Evolutionary conservation across 2,797 vertebrate genomes (phyloP), one percentile per base, ranked within the genome.

Genomic region (Eidolon dupreanum): DNA sequence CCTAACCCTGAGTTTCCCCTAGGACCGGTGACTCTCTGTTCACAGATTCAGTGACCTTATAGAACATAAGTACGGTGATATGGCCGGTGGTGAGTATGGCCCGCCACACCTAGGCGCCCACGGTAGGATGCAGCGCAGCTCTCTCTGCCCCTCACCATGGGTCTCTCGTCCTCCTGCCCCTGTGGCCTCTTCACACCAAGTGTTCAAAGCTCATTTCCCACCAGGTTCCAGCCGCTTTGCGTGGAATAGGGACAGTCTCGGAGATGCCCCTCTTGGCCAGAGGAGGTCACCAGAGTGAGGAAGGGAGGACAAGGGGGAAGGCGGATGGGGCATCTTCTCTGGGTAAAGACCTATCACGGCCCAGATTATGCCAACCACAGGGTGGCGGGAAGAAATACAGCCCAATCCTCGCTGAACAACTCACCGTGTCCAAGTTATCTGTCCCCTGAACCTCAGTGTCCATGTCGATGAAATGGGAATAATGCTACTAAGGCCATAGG

Each of bases 81-180:
- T 41, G 2, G 31, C 12, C 2, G 2, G 0, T 0, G 8, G n/a
- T 33, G 33, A 33, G 33, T 2, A 33, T 33, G 33, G 33, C 33
- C 33, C 33, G 33, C 33, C 33, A 33, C 6, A 11, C 26, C 19
- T 0, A 5, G 65, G 53, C 20, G 19, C 9, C 3, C 31, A 41
- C 17, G 20, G 22, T 13, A n/a, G 7, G 70, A 63, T 26, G 28
- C 8, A 28, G 49, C 28, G 41, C 41, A 51, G 33, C 17, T 3
- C 15, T 43, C 46, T 13, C 22, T 10, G 5, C 13, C 81, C 16
- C 6, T 11, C 9, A 15, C 13, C 26, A 36, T 19, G 2, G 0
- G 61, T 26, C 33, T 36, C 5, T 11, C 17, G 3, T 8, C 22
- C 1, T 7, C 31, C 36, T 5, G 33, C 15, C 4, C 13, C 16